Evolutionary conservation across 2,888 invertebrate genomes (phyloP).

Genomic region (Calameuta pallipes): DNA sequence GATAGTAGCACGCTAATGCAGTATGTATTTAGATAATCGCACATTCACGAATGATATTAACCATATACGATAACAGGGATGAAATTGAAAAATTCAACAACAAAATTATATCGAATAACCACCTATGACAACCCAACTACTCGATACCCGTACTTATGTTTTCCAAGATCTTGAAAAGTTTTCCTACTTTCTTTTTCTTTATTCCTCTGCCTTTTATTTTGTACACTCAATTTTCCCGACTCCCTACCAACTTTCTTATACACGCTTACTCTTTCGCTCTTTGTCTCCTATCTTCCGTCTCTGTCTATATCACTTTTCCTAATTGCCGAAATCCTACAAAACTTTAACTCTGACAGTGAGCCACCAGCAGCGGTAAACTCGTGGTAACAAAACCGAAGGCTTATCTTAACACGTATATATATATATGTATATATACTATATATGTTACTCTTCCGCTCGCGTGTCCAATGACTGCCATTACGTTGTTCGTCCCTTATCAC

Average conservation of each 20-base stretch:
- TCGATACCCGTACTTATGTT: background rate
- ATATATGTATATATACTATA: constrained; percentile 6
- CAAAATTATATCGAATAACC: background rate
- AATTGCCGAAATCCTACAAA: background rate
- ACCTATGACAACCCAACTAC: background rate
- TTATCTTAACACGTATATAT: background rate
- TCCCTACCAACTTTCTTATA: constrained; percentile 1
- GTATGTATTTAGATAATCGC: background rate
- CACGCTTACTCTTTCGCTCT: constrained; percentile 8
- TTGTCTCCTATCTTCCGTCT: constrained; percentile 1
- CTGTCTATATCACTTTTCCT: constrained; percentile 5
- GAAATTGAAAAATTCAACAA: background rate
- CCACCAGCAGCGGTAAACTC: constrained; percentile 21
- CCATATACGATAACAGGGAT: background rate
- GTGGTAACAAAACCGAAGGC: background rate
- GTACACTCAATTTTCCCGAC: background rate
- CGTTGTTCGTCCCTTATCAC: background rate
- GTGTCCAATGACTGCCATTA: background rate
- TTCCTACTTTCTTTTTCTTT: background rate
- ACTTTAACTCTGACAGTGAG: background rate
- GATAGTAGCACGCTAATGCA: background rate
- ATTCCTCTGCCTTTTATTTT: background rate
- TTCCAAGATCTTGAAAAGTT: background rate
- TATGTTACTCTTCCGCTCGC: constrained; percentile 1
- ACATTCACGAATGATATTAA: background rate